phyloP scores from a whole-genome alignment of 2,888 invertebrate genomes.

The Lacanobia wlatinum region DNA sequence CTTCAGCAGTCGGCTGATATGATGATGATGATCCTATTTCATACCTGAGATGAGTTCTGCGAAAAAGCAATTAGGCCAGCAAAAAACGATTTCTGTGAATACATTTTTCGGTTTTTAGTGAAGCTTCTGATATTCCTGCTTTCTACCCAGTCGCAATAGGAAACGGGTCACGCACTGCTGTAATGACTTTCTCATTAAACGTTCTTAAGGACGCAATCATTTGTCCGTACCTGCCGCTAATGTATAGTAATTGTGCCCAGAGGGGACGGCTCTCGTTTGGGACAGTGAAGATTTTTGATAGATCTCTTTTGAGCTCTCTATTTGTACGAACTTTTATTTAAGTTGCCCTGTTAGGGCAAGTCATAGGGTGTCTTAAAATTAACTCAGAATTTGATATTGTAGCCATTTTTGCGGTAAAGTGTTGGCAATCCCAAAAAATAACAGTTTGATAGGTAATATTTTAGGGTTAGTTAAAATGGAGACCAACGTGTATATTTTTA shows the following conservation, averaged over 20 bases:
- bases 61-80: no score
- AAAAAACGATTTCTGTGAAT: no score
- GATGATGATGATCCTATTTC: no score
- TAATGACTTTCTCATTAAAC: constrained; percentile 82
- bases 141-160: constrained; percentile 34
- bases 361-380: no score
- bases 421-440: no score
- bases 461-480: no score
- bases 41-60: no score
- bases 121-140: constrained; percentile 32
- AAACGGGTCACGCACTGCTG: constrained; percentile 75
- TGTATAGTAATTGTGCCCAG: constrained; percentile 73
- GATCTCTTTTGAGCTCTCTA: not conserved
- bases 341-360: not conserved
- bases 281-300: constrained; percentile 17
- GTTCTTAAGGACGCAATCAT: constrained; percentile 73
- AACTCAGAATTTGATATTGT: no score
- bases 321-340: not conserved
- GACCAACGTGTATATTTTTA: no score
- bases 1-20: no score
- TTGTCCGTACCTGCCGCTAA: constrained; percentile 72
- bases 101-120: not conserved
- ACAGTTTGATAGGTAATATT: no score
- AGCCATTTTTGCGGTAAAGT: no score
- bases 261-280: constrained; percentile 24